Base-by-base conservation (phyloP, 2,888 invertebrate genomes). In the Lobophora halterata region DNA sequence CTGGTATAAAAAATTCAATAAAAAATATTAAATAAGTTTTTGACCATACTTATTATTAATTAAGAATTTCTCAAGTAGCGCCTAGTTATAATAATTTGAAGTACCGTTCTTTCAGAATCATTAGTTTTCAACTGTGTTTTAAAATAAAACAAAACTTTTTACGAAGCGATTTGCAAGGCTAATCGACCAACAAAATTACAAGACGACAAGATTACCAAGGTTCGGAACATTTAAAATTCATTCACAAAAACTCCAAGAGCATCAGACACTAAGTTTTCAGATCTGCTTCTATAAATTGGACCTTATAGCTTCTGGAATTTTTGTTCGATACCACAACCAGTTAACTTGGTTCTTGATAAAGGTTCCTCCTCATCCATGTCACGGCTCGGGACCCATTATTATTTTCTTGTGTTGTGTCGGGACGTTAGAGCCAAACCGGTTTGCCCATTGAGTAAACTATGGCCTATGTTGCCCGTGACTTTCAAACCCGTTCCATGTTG, bases 401-500 rank as follows among this genome's bases (percentile, higher is more conserved):
- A n/a, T n/a, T n/a, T n/a, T n/a, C n/a, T n/a, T n/a, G n/a, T n/a
- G n/a, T n/a, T n/a, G n/a, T n/a, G n/a, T n/a, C n/a, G n/a, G n/a
- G 35, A 35, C 12, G 25, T 10, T 19, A 14, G 17, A 18, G 9
- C 5, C 14, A 3, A 30, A 51, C 51, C 48, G 46, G 51, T 48
- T 48, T 24, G 23, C 20, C 37, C 47, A 51, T 51, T 48, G 42
- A 47, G 42, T 47, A 43, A 48, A 38, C 45, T 47, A 35, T 30
- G 26, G 11, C 20, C 31, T 17, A 25, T 23, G 16, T n/a, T n/a
- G 13, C 26, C n/a, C n/a, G n/a, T n/a, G n/a, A n/a, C n/a, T n/a
- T n/a, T 32, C 12, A 28, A 46, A 39, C 44, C 21, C 9, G 44
- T 45, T 45, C 30, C 23, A 12, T 37, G 37, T 29, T 23, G n/a